Conservation (phyloP, 1,140 invertebrate species). For the Nephila pilipes region DNA sequence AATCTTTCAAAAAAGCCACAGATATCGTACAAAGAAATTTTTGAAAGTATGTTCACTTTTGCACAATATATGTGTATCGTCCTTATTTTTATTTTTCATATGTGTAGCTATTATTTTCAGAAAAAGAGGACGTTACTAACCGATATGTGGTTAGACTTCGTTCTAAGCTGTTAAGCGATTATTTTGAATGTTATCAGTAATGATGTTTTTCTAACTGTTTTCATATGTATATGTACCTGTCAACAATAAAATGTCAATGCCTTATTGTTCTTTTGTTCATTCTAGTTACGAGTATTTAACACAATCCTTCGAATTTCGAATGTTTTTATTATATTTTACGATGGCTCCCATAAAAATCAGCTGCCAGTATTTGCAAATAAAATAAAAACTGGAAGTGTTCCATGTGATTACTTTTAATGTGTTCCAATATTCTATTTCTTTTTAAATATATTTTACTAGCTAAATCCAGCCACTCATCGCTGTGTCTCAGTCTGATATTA, state of each 20-base stretch:
- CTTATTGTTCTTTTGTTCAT: neutral
- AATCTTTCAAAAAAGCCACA: neutral
- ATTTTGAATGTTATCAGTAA: neutral
- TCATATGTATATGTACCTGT: constrained; percentile 58
- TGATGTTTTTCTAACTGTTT: constrained; percentile 67
- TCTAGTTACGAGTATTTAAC: neutral
- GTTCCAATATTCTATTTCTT: too few species aligned
- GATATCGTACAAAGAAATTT: constrained; percentile 22
- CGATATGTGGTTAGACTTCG: neutral
- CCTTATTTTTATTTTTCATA: neutral
- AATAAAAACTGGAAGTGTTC: too few species aligned
- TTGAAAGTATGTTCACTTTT: constrained; percentile 35
- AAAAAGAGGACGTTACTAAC: neutral
- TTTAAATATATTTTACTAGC: too few species aligned
- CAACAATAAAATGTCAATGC: constrained; percentile 56
- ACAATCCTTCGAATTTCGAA: neutral
- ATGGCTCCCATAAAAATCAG: too few species aligned
- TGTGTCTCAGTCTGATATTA: too few species aligned
- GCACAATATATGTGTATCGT: constrained; percentile 42
- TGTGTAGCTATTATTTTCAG: constrained; percentile 32
- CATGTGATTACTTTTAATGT: too few species aligned
- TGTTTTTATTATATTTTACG: too few species aligned
- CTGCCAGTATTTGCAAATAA: too few species aligned
- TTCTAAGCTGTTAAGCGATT: neutral
- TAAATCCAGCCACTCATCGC: too few species aligned